phyloP scores from a whole-genome alignment of 2,113 vertebrate genomes.

The Cryptotis parvus region DNA sequence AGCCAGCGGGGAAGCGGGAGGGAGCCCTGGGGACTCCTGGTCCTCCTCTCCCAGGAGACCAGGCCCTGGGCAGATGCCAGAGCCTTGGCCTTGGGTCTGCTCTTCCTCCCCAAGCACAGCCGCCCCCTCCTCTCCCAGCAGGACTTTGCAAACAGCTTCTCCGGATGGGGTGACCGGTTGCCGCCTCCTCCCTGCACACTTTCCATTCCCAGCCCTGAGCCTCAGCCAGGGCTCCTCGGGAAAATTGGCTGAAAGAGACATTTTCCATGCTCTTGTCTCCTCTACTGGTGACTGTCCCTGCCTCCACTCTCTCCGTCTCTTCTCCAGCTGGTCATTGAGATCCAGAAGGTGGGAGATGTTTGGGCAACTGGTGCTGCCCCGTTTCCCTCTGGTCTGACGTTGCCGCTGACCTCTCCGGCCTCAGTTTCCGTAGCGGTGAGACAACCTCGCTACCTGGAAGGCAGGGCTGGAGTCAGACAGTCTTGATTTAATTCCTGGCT shows the following conservation, averaged over 20 bases:
- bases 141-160: slow-evolving; percentile 69
- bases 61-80: slow-evolving; percentile 48
- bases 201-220: slow-evolving; percentile 79
- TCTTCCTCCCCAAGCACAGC: neutral
- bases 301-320: slow-evolving; percentile 43
- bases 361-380: neutral
- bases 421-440: slow-evolving; percentile 4
- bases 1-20: slow-evolving; percentile 55
- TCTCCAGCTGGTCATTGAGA: slow-evolving; percentile 58
- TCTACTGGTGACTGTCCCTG: slow-evolving; percentile 68
- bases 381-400: neutral
- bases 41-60: slow-evolving; percentile 58
- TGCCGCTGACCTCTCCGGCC: neutral
- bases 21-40: slow-evolving; percentile 45
- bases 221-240: slow-evolving; percentile 74
- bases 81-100: neutral
- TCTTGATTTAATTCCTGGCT: slow-evolving; percentile 2
- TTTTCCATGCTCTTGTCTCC: slow-evolving; percentile 80
- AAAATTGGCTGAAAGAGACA: slow-evolving; percentile 80
- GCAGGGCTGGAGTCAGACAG: neutral
- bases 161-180: slow-evolving; percentile 40
- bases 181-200: slow-evolving; percentile 75
- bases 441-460: neutral
- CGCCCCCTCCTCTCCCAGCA: neutral
- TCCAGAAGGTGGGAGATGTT: neutral